Percentiles rank a stretch among this genome's conserved stretches.
Conservation (phyloP, 1,140 invertebrate species). For the Coboldia fuscipes region DNA sequence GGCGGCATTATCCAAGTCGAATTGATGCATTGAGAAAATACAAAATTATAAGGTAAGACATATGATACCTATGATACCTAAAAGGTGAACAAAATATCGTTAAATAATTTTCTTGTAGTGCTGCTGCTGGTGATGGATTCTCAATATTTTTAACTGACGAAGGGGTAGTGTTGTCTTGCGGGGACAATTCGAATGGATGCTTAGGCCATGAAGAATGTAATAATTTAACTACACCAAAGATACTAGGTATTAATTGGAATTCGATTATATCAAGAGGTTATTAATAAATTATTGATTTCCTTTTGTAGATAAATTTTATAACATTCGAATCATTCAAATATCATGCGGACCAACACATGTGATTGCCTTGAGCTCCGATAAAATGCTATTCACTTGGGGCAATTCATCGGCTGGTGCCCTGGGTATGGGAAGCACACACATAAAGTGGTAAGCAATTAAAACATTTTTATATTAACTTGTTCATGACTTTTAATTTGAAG, state of each 20-base stretch:
- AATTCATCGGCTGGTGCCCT: constrained; percentile 36
- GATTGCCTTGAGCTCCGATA: constrained; percentile 33
- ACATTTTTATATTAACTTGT: constrained; percentile 27
- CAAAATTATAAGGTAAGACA: constrained; percentile 29
- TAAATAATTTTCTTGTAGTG: constrained; percentile 19
- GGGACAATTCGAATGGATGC: constrained; percentile 36
- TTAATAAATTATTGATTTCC: too few species aligned
- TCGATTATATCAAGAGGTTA: too few species aligned
- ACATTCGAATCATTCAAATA: constrained; percentile 38
- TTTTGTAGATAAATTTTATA: constrained; percentile 21
- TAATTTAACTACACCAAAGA: constrained; percentile 32
- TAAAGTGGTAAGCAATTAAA: too few species aligned
- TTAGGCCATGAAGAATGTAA: constrained; percentile 46
- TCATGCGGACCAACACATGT: constrained; percentile 43
- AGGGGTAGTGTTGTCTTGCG: constrained; percentile 49
- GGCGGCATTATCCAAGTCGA: constrained; percentile 28
- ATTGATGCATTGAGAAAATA: constrained; percentile 36
- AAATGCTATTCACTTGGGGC: constrained; percentile 48
- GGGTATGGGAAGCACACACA: constrained; percentile 39
- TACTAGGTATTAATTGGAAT: constrained; percentile 30
- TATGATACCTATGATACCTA: constrained; percentile 1
- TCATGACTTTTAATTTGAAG: neutral
- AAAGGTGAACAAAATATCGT: neutral
- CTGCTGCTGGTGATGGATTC: constrained; percentile 31
- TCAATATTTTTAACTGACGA: constrained; percentile 44